Evolutionary conservation across 1,140 invertebrate species (phyloP), one percentile per base, ranked within the genome.

Genomic region (Aricia agestis): DNA sequence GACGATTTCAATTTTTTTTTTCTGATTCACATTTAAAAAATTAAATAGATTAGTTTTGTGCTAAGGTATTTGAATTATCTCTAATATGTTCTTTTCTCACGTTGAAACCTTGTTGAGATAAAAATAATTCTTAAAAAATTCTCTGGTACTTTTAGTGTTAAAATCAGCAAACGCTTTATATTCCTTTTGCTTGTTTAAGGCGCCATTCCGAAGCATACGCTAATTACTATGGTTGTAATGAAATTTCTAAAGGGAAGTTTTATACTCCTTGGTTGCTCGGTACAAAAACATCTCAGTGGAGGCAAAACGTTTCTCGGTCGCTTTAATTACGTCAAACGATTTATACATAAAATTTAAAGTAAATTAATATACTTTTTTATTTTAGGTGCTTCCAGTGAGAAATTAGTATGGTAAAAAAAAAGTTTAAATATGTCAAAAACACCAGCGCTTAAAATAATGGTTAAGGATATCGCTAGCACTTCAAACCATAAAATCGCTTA

Each of bases 181-280:
- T 63, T 19, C 19, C 19, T 63, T 63, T 63, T 63, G 11, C 19
- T 63, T 63, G 18, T 25, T 63, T 19, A 63, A 19, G 19, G 59
- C 19, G 10, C 18, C 59, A 63, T 63, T 63, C 59, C 18, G 59
- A 63, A 19, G 59, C 59, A 25, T 19, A 63, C 59, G 59, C 59
- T 63, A 63, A 63, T 63, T 63, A 63, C 59, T 63, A 63, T 63
- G 59, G 59, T 11, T 18, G 18, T 63, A 63, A 63, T 63, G 59
- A 63, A 63, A 63, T 63, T 63, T 63, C 59, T 63, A 63, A 63
- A 63, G 59, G 10, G 59, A 63, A 63, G 59, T 63, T 63, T 63
- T 19, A 63, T 63, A 25, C 59, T 63, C 59, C 59, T 63, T 63
- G 59, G 59, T 63, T 25, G 59, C 19, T 31, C 19, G 18, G 59